Conservation (phyloP, 2,797 vertebrate genomes). For the Galaxias olidus region DNA sequence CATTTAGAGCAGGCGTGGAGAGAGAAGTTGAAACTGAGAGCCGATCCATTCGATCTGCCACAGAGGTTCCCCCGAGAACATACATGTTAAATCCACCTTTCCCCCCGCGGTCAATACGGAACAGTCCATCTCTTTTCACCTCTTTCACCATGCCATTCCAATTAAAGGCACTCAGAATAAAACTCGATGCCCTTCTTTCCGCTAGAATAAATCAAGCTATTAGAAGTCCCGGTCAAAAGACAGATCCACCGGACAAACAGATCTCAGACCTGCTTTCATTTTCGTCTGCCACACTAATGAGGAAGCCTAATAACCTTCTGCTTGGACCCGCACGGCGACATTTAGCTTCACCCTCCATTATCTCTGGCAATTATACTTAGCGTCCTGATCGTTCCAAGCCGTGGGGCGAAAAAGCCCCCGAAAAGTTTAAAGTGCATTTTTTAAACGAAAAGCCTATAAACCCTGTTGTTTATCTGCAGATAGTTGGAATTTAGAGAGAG, state of each 20-base stretch:
- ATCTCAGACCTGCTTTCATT: slow-evolving; percentile 69
- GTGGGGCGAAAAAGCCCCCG: slow-evolving; percentile 32
- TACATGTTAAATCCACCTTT: too few relatives aligned
- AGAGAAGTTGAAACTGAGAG: too few relatives aligned
- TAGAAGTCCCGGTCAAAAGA: slow-evolving; percentile 40
- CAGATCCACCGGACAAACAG: slow-evolving; percentile 49
- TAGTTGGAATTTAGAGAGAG: neutral
- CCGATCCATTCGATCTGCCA: too few relatives aligned
- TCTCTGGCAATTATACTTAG: slow-evolving; percentile 74
- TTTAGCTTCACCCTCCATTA: slow-evolving; percentile 76
- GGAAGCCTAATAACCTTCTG: slow-evolving; percentile 77
- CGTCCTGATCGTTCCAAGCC: slow-evolving; percentile 57
- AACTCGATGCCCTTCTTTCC: neutral
- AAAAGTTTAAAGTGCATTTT: slow-evolving; percentile 41
- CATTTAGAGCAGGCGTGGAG: too few relatives aligned
- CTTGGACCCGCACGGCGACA: slow-evolving; percentile 72
- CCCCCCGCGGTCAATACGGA: too few relatives aligned
- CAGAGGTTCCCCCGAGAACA: too few relatives aligned
- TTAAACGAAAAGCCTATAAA: slow-evolving; percentile 31
- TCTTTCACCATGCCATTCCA: neutral
- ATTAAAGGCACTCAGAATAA: neutral
- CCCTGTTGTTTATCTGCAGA: slow-evolving; percentile 7
- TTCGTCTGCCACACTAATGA: slow-evolving; percentile 68
- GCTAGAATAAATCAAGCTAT: slow-evolving; percentile 3
- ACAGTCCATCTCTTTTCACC: too few relatives aligned